phyloP scores from a whole-genome alignment of 1,140 invertebrate species.

The Camponotus floridanus region DNA sequence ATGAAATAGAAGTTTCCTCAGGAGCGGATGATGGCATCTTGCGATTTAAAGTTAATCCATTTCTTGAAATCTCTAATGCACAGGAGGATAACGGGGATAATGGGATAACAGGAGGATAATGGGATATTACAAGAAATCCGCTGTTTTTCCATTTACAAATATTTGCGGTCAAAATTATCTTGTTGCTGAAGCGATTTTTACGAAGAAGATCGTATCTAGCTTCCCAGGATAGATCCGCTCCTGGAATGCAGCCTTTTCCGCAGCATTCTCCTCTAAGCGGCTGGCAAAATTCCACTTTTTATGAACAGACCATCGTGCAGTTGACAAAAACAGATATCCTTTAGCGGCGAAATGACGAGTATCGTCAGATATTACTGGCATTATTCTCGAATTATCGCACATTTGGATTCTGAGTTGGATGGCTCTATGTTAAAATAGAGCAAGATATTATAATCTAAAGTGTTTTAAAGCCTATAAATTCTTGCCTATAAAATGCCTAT shows the following conservation, averaged over 20 bases:
- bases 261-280: slow-evolving; percentile 20
- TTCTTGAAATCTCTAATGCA: not conserved
- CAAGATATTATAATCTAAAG: not conserved
- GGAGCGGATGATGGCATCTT: slow-evolving; percentile 56
- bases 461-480: slow-evolving; percentile 12
- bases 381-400: slow-evolving; percentile 39
- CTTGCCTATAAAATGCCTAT: not conserved
- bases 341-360: slow-evolving; percentile 38
- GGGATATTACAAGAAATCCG: not conserved
- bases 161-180: not conserved
- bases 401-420: slow-evolving; percentile 35
- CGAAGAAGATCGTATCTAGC: not conserved
- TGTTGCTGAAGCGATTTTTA: not conserved
- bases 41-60: not conserved
- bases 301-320: slow-evolving; percentile 32
- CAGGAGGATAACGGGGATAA: too few relatives aligned
- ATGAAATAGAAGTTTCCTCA: slow-evolving; percentile 70
- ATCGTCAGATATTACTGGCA: slow-evolving; percentile 46
- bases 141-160: not conserved
- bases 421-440: slow-evolving; percentile 5
- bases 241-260: slow-evolving; percentile 27
- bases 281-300: slow-evolving; percentile 73
- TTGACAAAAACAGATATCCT: slow-evolving; percentile 64
- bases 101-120: too few relatives aligned
- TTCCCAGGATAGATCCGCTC: slow-evolving; percentile 18